Evolutionary conservation across 2,113 vertebrate species (phyloP).

Genomic region (Sinocyclocheilus grahami): DNA sequence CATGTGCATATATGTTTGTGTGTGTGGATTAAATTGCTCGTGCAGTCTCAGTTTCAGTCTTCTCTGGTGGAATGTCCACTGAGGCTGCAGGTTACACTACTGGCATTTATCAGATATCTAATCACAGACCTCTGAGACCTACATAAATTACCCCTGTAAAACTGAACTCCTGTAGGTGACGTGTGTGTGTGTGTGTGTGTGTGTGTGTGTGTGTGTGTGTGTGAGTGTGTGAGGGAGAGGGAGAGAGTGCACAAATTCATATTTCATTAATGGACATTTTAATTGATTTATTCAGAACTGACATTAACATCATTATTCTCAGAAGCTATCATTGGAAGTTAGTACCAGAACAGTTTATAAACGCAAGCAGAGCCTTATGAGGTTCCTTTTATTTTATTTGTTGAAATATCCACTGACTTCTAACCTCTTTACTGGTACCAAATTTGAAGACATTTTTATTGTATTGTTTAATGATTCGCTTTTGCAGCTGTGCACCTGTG

Average conservation of each 20-base stretch:
- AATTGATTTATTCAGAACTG: neutral
- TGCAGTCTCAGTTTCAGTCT: conserved; percentile 52
- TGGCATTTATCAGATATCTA: conserved; percentile 72
- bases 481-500: neutral
- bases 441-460: neutral
- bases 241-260: neutral
- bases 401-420: neutral
- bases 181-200: conserved; percentile 4
- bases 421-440: neutral
- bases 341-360: neutral
- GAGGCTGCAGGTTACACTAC: conserved; percentile 66
- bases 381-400: neutral
- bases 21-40: neutral
- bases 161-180: conserved; percentile 62
- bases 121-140: conserved; percentile 56
- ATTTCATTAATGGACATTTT: conserved; percentile 7
- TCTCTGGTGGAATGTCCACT: conserved; percentile 58
- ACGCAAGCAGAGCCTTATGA: too few relatives aligned
- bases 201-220: neutral
- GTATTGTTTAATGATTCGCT: neutral
- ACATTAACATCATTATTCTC: neutral
- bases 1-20: neutral
- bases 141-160: conserved; percentile 68
- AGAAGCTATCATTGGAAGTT: neutral
- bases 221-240: neutral